Percentiles rank a stretch among this genome's conserved stretches.
Conservation (phyloP, 2,113 vertebrate species). For the Sphaerodactylus townsendi region DNA sequence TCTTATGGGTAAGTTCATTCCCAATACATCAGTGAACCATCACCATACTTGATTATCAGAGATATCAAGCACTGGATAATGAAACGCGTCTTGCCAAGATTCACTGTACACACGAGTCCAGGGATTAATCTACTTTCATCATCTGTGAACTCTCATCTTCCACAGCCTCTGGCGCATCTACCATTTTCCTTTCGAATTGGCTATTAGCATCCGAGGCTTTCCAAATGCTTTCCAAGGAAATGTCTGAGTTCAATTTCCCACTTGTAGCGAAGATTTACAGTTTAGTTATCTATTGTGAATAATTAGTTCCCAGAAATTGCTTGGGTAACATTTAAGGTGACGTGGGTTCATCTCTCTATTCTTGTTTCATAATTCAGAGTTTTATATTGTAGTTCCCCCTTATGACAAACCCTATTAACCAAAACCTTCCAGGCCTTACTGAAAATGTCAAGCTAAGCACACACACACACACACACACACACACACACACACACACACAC, state of each 20-base stretch:
- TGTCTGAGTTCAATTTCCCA: conserved; percentile 21
- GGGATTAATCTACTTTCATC: conserved; percentile 55
- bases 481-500: too few relatives aligned
- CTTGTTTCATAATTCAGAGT: conserved; percentile 59
- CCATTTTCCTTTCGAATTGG: conserved; percentile 43
- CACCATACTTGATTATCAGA: conserved; percentile 32
- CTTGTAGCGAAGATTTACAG: conserved; percentile 62
- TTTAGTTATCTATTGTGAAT: conserved; percentile 70
- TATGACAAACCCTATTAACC: conserved; percentile 61
- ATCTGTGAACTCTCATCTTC: conserved; percentile 55
- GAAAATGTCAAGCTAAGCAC: conserved; percentile 50
- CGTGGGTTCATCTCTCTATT: conserved; percentile 34
- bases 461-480: too few relatives aligned
- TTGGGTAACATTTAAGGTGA: conserved; percentile 64
- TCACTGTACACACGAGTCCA: conserved; percentile 45
- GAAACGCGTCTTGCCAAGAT: conserved; percentile 46
- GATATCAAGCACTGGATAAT: conserved; percentile 37
- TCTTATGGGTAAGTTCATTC: background rate
- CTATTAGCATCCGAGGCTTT: conserved; percentile 48
- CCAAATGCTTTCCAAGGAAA: conserved; percentile 48
- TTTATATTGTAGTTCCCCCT: conserved; percentile 48
- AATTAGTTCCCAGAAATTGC: conserved; percentile 69
- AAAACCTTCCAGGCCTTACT: conserved; percentile 56
- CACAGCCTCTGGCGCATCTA: conserved; percentile 47
- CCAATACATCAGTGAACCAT: conserved; percentile 7